These are phyloP conservation scores for Himalopsyche tibetana DNA, from an alignment of 2,888 invertebrate genomes.

Conservation along the genomic window DNA sequence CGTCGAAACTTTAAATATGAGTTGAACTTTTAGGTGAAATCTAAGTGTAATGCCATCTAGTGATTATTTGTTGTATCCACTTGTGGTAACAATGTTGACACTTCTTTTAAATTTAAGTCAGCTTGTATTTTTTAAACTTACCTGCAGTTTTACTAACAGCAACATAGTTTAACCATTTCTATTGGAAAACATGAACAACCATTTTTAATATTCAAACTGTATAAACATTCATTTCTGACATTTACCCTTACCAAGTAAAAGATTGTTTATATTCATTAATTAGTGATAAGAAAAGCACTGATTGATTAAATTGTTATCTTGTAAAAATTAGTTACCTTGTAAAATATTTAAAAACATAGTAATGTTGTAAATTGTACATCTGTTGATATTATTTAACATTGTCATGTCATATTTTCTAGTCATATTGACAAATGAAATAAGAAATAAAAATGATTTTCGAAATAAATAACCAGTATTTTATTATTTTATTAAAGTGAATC, in stretches of 20 bases:
- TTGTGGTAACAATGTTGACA: background rate
- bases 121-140: no score
- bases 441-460: background rate
- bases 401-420: conserved; percentile 53
- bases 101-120: no score
- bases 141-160: no score
- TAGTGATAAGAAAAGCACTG: conserved; percentile 39
- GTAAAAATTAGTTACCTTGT: background rate
- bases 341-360: conserved; percentile 33
- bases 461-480: background rate
- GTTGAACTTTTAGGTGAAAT: no score
- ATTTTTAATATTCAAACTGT: no score
- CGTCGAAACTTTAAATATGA: no score
- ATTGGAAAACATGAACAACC: no score
- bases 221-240: no score
- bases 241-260: background rate
- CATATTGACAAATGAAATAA: conserved; percentile 48
- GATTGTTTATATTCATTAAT: background rate
- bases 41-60: no score
- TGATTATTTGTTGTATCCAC: no score
- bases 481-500: no score
- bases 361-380: conserved; percentile 45
- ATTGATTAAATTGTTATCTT: conserved; percentile 6
- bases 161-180: no score
- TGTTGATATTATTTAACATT: conserved; percentile 45